These are phyloP conservation scores for Intellagama lesueurii DNA, from an alignment of 2,797 vertebrate genomes.

Conservation along the genomic window DNA sequence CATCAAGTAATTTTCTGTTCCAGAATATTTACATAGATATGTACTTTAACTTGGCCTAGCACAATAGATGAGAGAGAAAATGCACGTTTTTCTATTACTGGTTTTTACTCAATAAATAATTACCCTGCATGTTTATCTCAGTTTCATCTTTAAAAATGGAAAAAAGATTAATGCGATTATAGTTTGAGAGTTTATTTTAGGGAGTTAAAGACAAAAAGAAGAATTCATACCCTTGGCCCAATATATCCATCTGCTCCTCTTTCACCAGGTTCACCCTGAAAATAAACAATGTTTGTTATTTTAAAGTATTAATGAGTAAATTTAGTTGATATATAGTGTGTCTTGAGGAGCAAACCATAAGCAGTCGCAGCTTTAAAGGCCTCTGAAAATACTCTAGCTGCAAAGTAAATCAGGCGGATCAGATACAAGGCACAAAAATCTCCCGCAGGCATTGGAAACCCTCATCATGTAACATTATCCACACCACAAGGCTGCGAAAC, in stretches of 20 bases:
- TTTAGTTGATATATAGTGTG: background rate
- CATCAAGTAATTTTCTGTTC: background rate
- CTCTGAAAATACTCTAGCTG: background rate
- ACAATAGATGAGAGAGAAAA: background rate
- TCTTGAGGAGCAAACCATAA: constrained; percentile 2
- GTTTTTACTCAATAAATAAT: background rate
- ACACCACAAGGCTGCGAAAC: background rate
- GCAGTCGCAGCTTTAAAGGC: constrained; percentile 3
- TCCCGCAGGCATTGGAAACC: fast-evolving
- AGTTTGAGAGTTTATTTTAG: fast-evolving
- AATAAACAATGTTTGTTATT: constrained; percentile 37
- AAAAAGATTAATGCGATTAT: background rate
- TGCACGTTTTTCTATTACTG: background rate
- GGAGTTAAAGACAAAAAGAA: background rate
- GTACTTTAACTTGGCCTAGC: background rate
- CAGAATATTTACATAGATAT: background rate
- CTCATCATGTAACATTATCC: background rate
- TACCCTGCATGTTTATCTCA: background rate
- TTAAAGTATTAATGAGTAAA: background rate
- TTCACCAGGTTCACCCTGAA: constrained; percentile 88
- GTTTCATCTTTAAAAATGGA: background rate
- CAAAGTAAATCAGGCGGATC: background rate
- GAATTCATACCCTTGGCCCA: constrained; percentile 76
- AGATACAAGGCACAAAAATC: background rate
- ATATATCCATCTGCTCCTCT: constrained; percentile 77